Evolutionary conservation across 1,140 invertebrate genomes (phyloP), one percentile per base, ranked within the genome.

Genomic region (Glossosoma conforme): DNA sequence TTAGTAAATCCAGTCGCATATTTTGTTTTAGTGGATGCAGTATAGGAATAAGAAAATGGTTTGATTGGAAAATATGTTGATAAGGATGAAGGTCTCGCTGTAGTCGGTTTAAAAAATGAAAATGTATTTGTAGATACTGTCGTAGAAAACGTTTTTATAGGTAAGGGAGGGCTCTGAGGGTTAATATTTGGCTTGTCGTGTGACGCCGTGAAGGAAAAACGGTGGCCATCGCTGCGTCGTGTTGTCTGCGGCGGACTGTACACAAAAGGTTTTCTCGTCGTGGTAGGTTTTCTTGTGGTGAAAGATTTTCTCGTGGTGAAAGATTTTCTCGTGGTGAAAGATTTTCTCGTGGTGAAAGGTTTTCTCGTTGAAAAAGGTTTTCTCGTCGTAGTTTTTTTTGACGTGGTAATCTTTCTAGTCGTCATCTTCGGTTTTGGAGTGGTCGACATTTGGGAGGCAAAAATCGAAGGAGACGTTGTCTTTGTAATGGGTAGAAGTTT

Each of bases 401-500:
- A 18, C 4, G 3, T 8, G 8, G 41, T 44, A 2, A 15, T 19
- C 10, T 22, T 5, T 10, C 14, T 6, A 10, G 33, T 10, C 8
- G 41, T 22, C 5, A 19, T 19, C n/a, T 2, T 17, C 5, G 9
- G 1, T 14, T 24, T 8, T n/a, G 38, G 24, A 3, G 4, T 11
- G 28, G 20, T 22, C 11, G 28, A 24, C 20, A 3, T 22, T 11
- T 28, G 5, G 20, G 18, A 22, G 28, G 52, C 36, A 6, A n/a
- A 17, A 19, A 37, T 44, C 1, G 36, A 14, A 14, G 24, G 4
- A 3, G 5, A 20, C 28, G 35, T 48, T 10, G 48, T n/a, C 8
- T 40, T 53, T 11, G 56, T 60, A 24, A 53, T 56, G 24, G 40
- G 44, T 14, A 48, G 42, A 10, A 50, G 43, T 47, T 52, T 59